A percentile compares a stretch with the other conserved stretches of the same genome.
Conservation (phyloP, 2,113 vertebrate genomes). For the Patagioenas fasciata region DNA sequence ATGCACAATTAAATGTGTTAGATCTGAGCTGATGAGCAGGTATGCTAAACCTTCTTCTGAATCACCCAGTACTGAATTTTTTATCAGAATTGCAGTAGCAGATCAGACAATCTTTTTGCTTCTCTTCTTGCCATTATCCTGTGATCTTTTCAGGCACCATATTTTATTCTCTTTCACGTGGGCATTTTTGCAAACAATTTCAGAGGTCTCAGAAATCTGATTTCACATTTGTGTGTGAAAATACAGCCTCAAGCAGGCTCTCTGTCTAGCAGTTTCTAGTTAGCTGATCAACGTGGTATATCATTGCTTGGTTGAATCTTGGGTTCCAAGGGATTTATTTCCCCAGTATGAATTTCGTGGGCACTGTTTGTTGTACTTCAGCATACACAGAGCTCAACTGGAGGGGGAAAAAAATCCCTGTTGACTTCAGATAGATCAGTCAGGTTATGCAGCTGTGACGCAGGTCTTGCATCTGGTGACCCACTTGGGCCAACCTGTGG, state of each 20-base stretch:
- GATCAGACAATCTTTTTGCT: conserved; percentile 48
- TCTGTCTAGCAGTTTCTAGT: neutral
- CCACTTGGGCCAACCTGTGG: neutral
- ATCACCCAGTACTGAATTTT: conserved; percentile 39
- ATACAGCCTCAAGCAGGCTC: neutral
- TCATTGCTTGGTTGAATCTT: neutral
- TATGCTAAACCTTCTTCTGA: conserved; percentile 42
- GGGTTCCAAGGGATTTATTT: neutral
- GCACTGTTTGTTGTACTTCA: neutral
- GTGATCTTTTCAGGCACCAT: conserved; percentile 19
- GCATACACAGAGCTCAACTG: neutral
- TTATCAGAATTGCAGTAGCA: conserved; percentile 24
- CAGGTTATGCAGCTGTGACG: neutral
- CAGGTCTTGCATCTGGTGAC: neutral
- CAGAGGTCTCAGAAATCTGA: neutral
- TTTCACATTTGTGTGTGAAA: neutral
- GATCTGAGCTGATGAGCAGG: conserved; percentile 61
- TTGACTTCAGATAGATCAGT: neutral
- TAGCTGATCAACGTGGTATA: neutral
- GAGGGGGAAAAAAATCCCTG: neutral
- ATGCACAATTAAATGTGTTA: conserved; percentile 64
- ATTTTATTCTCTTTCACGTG: conserved; percentile 34
- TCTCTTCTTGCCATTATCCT: conserved; percentile 9
- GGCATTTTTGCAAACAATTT: neutral
- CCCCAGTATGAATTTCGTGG: neutral